Evolutionary conservation across 2,888 invertebrate species (phyloP).

Genomic region (Fragum sueziense): DNA sequence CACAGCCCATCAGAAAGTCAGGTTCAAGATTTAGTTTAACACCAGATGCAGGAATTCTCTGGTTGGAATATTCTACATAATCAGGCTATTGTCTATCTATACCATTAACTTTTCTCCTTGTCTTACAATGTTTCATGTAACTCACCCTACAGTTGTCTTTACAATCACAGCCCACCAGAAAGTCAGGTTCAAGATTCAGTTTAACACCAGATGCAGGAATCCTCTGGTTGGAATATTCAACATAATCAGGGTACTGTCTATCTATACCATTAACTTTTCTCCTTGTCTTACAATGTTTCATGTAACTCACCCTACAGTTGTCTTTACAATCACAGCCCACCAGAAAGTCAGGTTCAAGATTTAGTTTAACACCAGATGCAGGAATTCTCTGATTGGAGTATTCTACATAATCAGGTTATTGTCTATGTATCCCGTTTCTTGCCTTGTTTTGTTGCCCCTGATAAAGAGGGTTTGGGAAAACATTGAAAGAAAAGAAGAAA

Average conservation of each 20-base stretch:
- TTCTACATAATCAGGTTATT: slow-evolving; percentile 92
- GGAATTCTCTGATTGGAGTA: slow-evolving; percentile 94
- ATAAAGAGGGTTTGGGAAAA: no score
- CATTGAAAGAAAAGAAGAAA: no score
- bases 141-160: slow-evolving; percentile 93
- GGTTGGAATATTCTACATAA: slow-evolving; percentile 93
- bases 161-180: slow-evolving; percentile 95
- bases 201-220: slow-evolving; percentile 94
- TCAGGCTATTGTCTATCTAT: slow-evolving; percentile 92
- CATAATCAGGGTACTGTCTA: slow-evolving; percentile 91
- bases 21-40: slow-evolving; percentile 90
- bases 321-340: slow-evolving; percentile 96
- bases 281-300: slow-evolving; percentile 91
- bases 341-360: slow-evolving; percentile 92
- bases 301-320: slow-evolving; percentile 88
- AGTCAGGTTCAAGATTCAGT: slow-evolving; percentile 89
- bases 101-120: slow-evolving; percentile 95
- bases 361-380: slow-evolving; percentile 90
- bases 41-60: slow-evolving; percentile 92
- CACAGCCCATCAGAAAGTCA: slow-evolving; percentile 94
- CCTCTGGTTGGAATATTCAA: slow-evolving; percentile 92
- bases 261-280: slow-evolving; percentile 96
- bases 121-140: slow-evolving; percentile 85
- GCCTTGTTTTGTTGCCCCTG: no score
- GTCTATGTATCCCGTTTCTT: slow-evolving; percentile 93